Evolutionary conservation across 2,797 vertebrate genomes (phyloP).

Genomic region (Sorex maritimensis): DNA sequence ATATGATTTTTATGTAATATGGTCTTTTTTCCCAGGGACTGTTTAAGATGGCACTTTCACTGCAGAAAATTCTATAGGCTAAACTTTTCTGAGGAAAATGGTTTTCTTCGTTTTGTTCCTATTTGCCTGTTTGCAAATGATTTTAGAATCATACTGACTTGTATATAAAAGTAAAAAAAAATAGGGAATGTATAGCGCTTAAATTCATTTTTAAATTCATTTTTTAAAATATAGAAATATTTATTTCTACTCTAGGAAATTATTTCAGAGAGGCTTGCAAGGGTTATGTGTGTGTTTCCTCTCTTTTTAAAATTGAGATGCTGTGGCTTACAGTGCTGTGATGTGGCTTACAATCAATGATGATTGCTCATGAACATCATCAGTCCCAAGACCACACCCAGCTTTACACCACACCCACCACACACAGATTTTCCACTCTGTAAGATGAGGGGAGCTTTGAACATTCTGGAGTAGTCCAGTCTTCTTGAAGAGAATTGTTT

Average conservation of each 20-base stretch:
- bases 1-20: background rate
- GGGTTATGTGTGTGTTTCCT: background rate
- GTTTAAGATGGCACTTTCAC: background rate
- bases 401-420: no score
- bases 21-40: background rate
- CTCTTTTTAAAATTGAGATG: no score
- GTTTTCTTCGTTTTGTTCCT: background rate
- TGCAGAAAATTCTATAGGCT: background rate
- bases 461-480: background rate
- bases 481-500: background rate
- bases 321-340: no score
- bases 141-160: background rate
- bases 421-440: background rate
- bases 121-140: background rate
- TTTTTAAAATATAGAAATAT: constrained; percentile 6
- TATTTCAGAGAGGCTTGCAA: background rate
- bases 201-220: background rate
- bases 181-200: background rate
- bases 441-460: background rate
- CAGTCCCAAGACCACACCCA: no score
- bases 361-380: no score
- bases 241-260: background rate
- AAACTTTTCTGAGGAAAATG: background rate
- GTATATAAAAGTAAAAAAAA: background rate
- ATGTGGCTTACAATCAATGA: no score